Evolutionary conservation across 92 coral and sea anemone genomes (phyloP).

Genomic region (Metridium senile): DNA sequence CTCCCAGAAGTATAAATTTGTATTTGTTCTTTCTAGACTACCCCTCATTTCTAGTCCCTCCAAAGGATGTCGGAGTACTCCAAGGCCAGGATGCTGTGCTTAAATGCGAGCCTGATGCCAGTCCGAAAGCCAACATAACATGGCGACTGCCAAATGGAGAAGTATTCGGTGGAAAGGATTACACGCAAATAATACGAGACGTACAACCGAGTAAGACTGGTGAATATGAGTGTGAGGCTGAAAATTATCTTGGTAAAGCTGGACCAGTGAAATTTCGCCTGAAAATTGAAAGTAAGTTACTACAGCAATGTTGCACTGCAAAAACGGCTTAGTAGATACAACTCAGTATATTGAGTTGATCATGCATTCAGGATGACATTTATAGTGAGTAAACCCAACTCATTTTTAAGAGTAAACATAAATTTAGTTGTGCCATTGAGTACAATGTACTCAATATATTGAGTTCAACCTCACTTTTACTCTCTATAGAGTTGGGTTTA

Average conservation of each 20-base stretch:
- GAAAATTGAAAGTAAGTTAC: conserved; percentile 66
- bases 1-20: neutral
- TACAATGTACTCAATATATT: no score
- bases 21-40: conserved; percentile 32
- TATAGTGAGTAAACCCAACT: no score
- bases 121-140: conserved; percentile 72
- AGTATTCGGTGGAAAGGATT: conserved; percentile 59
- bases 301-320: neutral
- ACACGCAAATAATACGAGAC: conserved; percentile 49
- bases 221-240: conserved; percentile 64
- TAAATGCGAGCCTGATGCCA: conserved; percentile 81
- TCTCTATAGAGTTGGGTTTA: no score
- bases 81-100: conserved; percentile 76
- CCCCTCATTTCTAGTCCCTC: conserved; percentile 72
- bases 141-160: conserved; percentile 71
- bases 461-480: no score
- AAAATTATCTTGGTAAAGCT: conserved; percentile 67
- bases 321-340: no score
- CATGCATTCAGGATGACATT: no score
- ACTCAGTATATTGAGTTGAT: no score
- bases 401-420: no score
- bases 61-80: conserved; percentile 59
- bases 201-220: conserved; percentile 67
- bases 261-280: conserved; percentile 39
- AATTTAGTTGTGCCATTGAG: no score